Evolutionary conservation across 2,113 vertebrate species (phyloP).

Genomic region (Leucoraja erinaceus): DNA sequence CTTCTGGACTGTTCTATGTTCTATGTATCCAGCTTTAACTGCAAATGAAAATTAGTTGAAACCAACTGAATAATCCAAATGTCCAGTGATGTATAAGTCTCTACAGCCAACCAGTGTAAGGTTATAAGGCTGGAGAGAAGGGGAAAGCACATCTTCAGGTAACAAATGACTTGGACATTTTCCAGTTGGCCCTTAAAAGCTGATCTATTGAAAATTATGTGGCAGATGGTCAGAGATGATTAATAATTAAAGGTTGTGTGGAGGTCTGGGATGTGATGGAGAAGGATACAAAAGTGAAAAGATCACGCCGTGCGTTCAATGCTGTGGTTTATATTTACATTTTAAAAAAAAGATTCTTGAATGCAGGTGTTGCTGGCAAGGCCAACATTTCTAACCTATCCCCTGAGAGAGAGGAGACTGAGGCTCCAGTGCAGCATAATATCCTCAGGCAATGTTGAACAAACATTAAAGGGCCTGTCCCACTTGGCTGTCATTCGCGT

Average conservation of each 20-base stretch:
- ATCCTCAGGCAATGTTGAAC: too few relatives aligned
- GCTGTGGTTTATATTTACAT: not conserved
- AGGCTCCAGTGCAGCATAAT: too few relatives aligned
- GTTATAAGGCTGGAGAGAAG: not conserved
- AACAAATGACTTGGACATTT: conserved; percentile 5
- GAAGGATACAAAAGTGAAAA: not conserved
- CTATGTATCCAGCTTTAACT: not conserved
- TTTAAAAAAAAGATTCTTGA: too few relatives aligned
- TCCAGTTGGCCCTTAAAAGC: not conserved
- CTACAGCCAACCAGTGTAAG: not conserved
- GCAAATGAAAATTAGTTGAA: not conserved
- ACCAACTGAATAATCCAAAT: not conserved
- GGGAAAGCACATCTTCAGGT: not conserved
- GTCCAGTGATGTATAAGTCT: not conserved
- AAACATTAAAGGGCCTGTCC: too few relatives aligned
- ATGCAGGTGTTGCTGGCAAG: too few relatives aligned
- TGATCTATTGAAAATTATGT: not conserved
- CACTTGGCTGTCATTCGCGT: too few relatives aligned
- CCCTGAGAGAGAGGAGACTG: too few relatives aligned
- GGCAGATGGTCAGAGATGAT: conserved; percentile 9
- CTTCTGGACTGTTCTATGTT: too few relatives aligned
- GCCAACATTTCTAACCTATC: too few relatives aligned
- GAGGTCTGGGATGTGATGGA: not conserved
- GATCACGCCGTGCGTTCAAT: not conserved
- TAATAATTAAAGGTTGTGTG: conserved; percentile 20